A percentile compares a stretch with the other conserved stretches of the same genome.
Conservation (phyloP, 2,113 vertebrate species). For the Pomatostomus ruficeps region DNA sequence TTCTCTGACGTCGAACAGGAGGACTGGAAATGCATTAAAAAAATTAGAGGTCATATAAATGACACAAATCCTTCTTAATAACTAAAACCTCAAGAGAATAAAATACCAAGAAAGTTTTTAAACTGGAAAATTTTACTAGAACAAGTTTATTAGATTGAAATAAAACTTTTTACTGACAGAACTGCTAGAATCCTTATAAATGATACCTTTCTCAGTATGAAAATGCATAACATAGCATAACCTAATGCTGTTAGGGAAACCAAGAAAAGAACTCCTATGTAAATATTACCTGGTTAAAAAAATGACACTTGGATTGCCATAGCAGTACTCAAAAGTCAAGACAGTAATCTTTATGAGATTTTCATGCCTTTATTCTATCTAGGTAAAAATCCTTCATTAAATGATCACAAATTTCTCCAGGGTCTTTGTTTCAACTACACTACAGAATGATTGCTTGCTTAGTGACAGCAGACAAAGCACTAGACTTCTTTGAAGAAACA, state of each 20-base stretch:
- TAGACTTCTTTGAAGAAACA: background rate
- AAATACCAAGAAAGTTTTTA: background rate
- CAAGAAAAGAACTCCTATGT: background rate
- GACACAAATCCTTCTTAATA: background rate
- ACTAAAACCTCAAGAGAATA: background rate
- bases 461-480: background rate
- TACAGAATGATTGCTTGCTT: background rate
- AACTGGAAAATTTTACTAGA: background rate
- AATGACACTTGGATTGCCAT: background rate
- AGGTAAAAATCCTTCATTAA: background rate
- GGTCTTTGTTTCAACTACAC: background rate
- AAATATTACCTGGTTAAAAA: background rate
- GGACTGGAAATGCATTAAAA: constrained; percentile 75
- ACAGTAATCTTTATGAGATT: background rate
- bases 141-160: background rate
- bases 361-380: background rate
- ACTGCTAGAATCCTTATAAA: background rate
- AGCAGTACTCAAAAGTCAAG: background rate
- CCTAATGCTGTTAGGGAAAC: background rate
- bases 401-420: background rate
- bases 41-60: background rate
- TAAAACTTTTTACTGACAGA: background rate
- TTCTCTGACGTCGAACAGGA: constrained; percentile 89
- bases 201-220: background rate
- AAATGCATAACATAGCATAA: background rate